Evolutionary conservation across 30 jellyfish, hydroid and myxozoan genomes (phyloP), one percentile per base, ranked within the genome.

Genomic region (Aurelia sp.): DNA sequence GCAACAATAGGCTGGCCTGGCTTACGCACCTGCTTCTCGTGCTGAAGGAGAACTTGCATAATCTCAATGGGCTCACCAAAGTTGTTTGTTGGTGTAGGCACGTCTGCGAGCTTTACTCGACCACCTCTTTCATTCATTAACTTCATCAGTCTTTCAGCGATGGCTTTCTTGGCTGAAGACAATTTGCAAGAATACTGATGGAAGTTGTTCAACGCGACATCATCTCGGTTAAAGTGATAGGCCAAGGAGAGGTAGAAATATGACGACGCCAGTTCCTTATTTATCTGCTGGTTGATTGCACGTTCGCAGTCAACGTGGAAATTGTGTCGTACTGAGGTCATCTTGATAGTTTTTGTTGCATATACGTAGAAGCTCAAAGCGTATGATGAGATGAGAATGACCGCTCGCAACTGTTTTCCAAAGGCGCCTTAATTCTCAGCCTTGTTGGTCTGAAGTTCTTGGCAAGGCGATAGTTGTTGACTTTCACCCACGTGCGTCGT

Each of bases 121-220:
- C 96, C 96, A 17, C 96, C 96, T 16, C 96, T 86, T 44, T 79
- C 89, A 52, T 79, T 88, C 85, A 74, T 81, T 35, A 47, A 72
- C 62, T 72, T 55, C 63, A 79, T 18, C 41, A 88, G 55, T 68
- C 61, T 78, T 51, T 62, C 72, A 9, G 92, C 96, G 51, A 62
- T 72, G 1, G 31, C 85, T 40, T 66, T 82, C 85, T 79, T 79
- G 21, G 57, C 64, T 23, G 35, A 84, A n/a, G 96, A 88, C 44
- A 71, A 13, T 55, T 88, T 88, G 73, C 79, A 27, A 55, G 81
- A 79, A 57, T 70, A 88, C 73, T 73, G 73, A 58, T 73, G 76
- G 57, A 88, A 73, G 70, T 88, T 88, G 15, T 30, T 68, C 81
- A 88, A 48, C 9, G 92, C 96, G 16, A 88, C 92, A 73, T 88